Evolutionary conservation across 2,888 invertebrate species (phyloP).

Genomic region (Luffia ferchaultella): DNA sequence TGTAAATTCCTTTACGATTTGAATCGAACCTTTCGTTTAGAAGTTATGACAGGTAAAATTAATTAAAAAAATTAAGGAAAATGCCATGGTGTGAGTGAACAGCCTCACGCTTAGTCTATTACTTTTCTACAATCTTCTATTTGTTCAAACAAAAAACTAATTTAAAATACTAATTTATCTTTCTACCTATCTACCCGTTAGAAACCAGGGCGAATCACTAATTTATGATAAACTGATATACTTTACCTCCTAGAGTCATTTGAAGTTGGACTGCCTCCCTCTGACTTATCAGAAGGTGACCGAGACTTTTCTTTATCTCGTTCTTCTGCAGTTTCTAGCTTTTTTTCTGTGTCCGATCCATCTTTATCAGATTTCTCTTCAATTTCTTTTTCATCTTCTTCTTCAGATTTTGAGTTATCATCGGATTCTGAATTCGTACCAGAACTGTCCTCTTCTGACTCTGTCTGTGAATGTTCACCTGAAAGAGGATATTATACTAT

Average conservation of each 20-base stretch:
- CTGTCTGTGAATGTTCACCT: constrained; percentile 57
- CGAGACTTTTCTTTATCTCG: constrained; percentile 48
- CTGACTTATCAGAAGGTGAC: constrained; percentile 38
- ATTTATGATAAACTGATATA: too few relatives aligned
- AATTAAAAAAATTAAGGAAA: too few relatives aligned
- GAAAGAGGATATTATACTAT: constrained; percentile 19
- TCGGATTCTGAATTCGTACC: constrained; percentile 46
- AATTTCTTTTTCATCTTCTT: constrained; percentile 26
- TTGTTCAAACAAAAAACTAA: too few relatives aligned
- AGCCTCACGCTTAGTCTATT: too few relatives aligned
- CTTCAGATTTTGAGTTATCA: constrained; percentile 47
- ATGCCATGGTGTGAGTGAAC: too few relatives aligned
- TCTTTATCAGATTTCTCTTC: constrained; percentile 26
- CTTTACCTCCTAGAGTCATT: constrained; percentile 40
- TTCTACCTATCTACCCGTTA: too few relatives aligned
- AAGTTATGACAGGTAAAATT: too few relatives aligned
- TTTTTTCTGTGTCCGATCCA: constrained; percentile 9
- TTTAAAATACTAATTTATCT: too few relatives aligned
- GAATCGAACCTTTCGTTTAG: too few relatives aligned
- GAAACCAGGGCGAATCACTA: too few relatives aligned
- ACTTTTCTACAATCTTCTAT: too few relatives aligned
- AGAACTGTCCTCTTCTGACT: constrained; percentile 56
- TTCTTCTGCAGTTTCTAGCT: constrained; percentile 32
- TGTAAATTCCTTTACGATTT: too few relatives aligned
- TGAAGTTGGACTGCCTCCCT: constrained; percentile 38